Evolutionary conservation across 2,113 vertebrate species (phyloP).

Genomic region (Cololabis saira): DNA sequence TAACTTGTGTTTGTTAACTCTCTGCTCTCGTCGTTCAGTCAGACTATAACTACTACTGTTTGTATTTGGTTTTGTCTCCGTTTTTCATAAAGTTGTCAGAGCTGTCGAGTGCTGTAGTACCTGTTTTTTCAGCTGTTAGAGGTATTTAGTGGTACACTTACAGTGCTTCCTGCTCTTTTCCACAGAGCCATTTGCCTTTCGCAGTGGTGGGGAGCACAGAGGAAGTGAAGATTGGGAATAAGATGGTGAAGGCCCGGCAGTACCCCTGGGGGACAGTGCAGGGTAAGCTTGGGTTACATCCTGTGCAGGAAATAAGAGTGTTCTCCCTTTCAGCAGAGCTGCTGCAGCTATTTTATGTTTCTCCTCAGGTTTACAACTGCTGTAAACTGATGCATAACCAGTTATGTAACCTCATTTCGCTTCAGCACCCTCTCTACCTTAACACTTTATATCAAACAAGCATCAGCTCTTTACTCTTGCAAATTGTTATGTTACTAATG

Average conservation of each 20-base stretch:
- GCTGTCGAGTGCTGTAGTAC: not conserved
- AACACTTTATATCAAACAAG: not conserved
- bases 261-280: conserved; percentile 98
- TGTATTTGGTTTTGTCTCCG: not conserved
- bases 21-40: conserved; percentile 8
- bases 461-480: conserved; percentile 22
- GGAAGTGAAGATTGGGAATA: conserved; percentile 98
- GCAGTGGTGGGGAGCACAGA: conserved; percentile 98
- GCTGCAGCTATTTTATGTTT: conserved; percentile 20
- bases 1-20: not conserved
- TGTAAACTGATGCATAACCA: conserved; percentile 26
- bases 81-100: not conserved
- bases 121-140: not conserved
- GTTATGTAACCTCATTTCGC: conserved; percentile 54
- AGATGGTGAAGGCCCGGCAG: conserved; percentile 98
- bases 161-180: conserved; percentile 32
- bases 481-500: conserved; percentile 5
- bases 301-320: conserved; percentile 66
- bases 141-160: no score
- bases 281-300: conserved; percentile 82
- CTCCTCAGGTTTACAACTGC: conserved; percentile 26
- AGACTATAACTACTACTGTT: not conserved
- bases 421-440: conserved; percentile 23
- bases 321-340: conserved; percentile 32
- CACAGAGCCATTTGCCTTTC: conserved; percentile 95